Evolutionary conservation across 2,113 vertebrate genomes (phyloP), one percentile per base, ranked within the genome.

Genomic region (Montifringilla adamsi): DNA sequence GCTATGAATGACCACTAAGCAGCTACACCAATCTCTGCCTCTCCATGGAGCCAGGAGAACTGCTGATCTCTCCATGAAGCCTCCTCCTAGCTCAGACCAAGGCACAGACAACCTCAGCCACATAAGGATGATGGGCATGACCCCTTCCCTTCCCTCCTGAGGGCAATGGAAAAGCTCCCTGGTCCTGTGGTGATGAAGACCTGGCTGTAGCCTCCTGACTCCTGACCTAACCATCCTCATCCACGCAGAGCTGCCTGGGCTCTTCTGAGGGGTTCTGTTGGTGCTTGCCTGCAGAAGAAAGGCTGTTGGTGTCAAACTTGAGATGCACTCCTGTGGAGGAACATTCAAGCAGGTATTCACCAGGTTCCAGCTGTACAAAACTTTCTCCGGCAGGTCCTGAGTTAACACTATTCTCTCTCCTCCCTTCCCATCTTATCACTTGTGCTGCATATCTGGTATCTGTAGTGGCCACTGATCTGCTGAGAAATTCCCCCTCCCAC

Each of bases 211-310:
- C 23, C 26, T 69, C 27, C 14, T 72, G 59, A 28, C 3, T 52
- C 28, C 37, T 0, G 0, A 27, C 46, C 22, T 2, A 9, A 5
- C 18, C 9, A 7, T 62, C 35, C 13, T 59, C 52, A 55, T 30
- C 75, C 15, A 9, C 19, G 26, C 7, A 3, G 47, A 58, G 62
- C 30, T 35, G 31, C 3, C 3, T 27, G 21, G 30, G 20, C 47
- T 28, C 15, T 33, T 30, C 59, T 31, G 35, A 43, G 23, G 16
- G 15, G 28, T 72, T 46, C 20, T 21, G 4, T 12, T 67, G 43
- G 10, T 3, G 2, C 16, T 68, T 59, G 21, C 33, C 30, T 50
- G 49, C 28, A 55, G 86, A 70, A 53, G 47, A 59, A 53, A 22
- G 30, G 9, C 44, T 39, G 15, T 20, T 88, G 58, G 7, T 63